Evolutionary conservation across 2,113 vertebrate species (phyloP), one percentile per base, ranked within the genome.

Genomic region (Sminthopsis crassicaudata): DNA sequence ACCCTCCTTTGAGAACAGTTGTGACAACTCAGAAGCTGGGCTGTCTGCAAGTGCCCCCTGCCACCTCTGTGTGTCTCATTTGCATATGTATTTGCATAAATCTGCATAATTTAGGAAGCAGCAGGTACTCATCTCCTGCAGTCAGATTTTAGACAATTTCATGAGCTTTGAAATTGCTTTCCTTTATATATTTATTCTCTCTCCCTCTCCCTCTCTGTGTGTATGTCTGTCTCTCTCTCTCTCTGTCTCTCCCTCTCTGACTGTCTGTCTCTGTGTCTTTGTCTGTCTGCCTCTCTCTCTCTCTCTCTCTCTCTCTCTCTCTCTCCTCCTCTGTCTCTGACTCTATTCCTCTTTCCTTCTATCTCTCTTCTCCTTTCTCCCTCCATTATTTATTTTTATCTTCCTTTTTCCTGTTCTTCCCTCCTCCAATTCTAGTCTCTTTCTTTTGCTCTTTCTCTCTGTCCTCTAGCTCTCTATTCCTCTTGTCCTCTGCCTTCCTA

Each of bases 101-200:
- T 97, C 93, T 98, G 95, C 97, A 98, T 98, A 97, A 96, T 97
- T 96, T 97, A 97, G 97, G 95, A 95, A 95, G 53, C 96, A 96
- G 95, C 90, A 92, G 1, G 53, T 0, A 11, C 52, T 96, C 96
- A 57, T 97, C 96, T 96, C 67, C 48, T 96, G 95, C 95, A 97
- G 97, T 60, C 76, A 16, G n/a, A 92, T 91, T 93, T 90, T 22
- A 96, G 93, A 57, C 96, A 95, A 97, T 97, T 97, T 96, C 96
- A 97, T 97, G 96, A 97, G 96, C 96, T 97, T 95, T 97, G 96
- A 97, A 96, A 96, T 93, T 88, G 93, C 76, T 90, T 93, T 97
- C 97, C 95, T 93, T 97, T 97, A 36, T 22, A 50, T 50, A 36
- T 91, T 91, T 36, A 24, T 14, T 53, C 26, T n/a, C 36, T 50